Evolutionary conservation across 2,797 vertebrate genomes (phyloP), one percentile per base, ranked within the genome.

Genomic region (Anabacerthia variegaticeps): DNA sequence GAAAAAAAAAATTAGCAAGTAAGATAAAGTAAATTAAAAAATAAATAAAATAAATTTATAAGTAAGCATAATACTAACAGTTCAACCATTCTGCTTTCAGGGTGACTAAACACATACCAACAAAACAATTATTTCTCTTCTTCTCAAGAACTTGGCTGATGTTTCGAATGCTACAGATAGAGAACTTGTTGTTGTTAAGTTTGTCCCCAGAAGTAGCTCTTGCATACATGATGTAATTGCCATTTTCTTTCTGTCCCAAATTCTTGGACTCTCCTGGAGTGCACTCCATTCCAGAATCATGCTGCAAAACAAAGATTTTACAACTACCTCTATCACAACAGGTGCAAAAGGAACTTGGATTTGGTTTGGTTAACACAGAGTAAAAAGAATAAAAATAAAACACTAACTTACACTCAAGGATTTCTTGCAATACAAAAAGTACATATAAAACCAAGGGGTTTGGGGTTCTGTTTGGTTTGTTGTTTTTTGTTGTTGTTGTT

Each of bases 171-270:
- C 99, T 99, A 97, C 99, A 99, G 80, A 98, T 94, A 34, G 99
- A 99, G 97, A 99, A 99, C 91, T 98, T 99, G 97, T 99, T 99
- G 96, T 99, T 99, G 98, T 99, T 99, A 34, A 97, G 97, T 91
- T 99, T 99, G 98, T 99, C 99, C 63, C 99, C 99, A 16, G 99
- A 99, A 3, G 99, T 99, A 88, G 99, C 99, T 98, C 99, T 98
- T 94, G 99, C 99, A 91, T 99, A 99, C 99, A 99, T 99, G 92
- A 99, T 99, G 74, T 98, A 99, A 98, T 99, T 99, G 72, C 99
- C 99, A 84, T 95, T 97, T 97, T 99, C 99, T 97, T 99, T 99
- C 88, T 98, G 97, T 41, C 98, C 98, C 93, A 98, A 98, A 88
- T 89, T 85, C 96, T 98, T 99, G 14, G 99, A 99, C 95, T 99